Base-by-base conservation (phyloP, 2,797 vertebrate species). In the Intellagama lesueurii region DNA sequence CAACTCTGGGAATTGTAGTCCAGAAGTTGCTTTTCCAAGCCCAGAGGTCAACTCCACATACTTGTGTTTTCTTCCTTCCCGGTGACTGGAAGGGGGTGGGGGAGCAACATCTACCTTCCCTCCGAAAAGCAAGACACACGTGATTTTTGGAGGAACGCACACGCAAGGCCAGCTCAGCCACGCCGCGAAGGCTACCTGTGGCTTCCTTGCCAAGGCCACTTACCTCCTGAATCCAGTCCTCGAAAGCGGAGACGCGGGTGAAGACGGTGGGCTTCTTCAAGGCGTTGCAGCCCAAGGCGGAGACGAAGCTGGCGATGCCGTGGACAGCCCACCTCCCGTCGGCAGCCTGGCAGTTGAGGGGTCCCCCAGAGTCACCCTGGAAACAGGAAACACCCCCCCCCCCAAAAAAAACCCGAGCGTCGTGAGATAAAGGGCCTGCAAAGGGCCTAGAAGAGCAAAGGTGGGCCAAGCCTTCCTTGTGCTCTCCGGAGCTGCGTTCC, bases 311-410 rank as follows among this genome's bases (percentile, higher is more conserved):
- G 92, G 98, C 89, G 9, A 98, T 98, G 9, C 98, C 98, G 0
- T 98, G 97, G 32, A 98, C 98, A 94, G 98, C 96, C 98, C 98
- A 98, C 76, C 49, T 80, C 1, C 97, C 97, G 0, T 95, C 93
- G 0, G 86, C n/a, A 8, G 97, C 96, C 86, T 96, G 96, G 90
- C 98, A 98, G 96, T 97, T 98, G 93, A 98, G 97, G 90, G 98
- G 98, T 69, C 98, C 98, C 2, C 98, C 98, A 0, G 98, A 98
- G 96, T 98, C 98, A 24, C 98, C 98, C 98, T 98, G 49, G 88
- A 92, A 77, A 24, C 2, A n/a, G 56, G 3, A 69, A 16, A 17
- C 17, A 0, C 5, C 35, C n/a, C 1, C 4, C 32, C 8, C n/a
- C 1, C 4, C 32, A 2, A 22, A 0, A 26, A 24, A 35, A 22